Evolutionary conservation across 2,888 invertebrate genomes (phyloP), one percentile per base, ranked within the genome.

Genomic region (Caenorhabditis auriculariae): DNA sequence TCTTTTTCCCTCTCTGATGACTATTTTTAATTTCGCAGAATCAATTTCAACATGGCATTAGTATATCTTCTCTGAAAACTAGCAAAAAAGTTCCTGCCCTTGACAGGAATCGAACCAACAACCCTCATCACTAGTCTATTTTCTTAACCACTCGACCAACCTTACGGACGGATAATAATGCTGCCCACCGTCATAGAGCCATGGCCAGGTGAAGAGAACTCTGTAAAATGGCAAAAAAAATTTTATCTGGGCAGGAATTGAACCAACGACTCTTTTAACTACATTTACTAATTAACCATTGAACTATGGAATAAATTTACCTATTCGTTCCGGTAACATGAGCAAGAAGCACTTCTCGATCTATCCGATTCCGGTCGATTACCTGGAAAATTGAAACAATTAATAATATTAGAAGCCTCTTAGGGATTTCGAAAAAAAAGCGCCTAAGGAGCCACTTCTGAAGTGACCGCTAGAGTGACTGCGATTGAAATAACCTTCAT

Each of bases 131-230:
- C 23, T 21, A n/a, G 17, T 15, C 15, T 43, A 4, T 3, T 24
- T n/a, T 27, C 46, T 45, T 3, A 15, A 5, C n/a, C n/a, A n/a
- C n/a, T 28, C 12, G 4, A 1, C 28, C 21, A 19, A 72, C 71
- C 73, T 47, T 17, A 78, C 69, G 6, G 77, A 71, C 9, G 80
- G 80, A 61, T 80, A 80, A 48, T 77, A 78, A 51, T 80, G 80
- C 21, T 73, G 50, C 29, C 81, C 81, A 7, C 80, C 80, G 50
- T 81, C 81, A 54, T 80, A 81, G 26, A 81, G 60, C 81, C 81
- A 81, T 6, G 81, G 75, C 54, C 74, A 81, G 0, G 81, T 77
- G 72, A 81, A 81, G 4, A 81, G 64, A 2, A 81, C 81, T 9
- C 58, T 52, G n/a, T n/a, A n/a, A 29, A 52, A 44, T 17, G 17